Evolutionary conservation across 2,888 invertebrate species (phyloP), one percentile per base, ranked within the genome.

Genomic region (Brachyptera putata): DNA sequence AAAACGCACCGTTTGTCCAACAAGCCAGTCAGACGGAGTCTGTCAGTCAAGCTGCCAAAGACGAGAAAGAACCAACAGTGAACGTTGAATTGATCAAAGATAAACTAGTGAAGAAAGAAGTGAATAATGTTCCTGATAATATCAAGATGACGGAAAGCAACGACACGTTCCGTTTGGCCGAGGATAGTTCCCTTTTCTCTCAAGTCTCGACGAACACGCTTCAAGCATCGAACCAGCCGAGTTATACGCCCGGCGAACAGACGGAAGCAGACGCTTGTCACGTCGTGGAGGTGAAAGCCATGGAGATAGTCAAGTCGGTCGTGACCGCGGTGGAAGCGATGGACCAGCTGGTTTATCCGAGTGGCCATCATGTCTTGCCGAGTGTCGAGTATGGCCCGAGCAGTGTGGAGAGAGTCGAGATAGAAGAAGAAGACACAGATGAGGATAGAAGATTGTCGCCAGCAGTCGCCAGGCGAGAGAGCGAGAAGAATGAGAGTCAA

Each of bases 241-340:
- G 9, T 7, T 39, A 30, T 37, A 24, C 25, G 46, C 21, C 57
- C 24, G 24, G 37, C 24, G 50, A 62, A 39, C 53, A 58, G 18
- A 26, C 66, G 11, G 68, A 70, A 57, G 65, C 68, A 46, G 74
- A 72, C 66, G 74, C 78, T 4, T 80, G 81, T 56, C 82, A 80
- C 66, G 77, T 86, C 65, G 88, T 88, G 13, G 87, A 83, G 68
- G 81, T 89, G 1, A 83, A 79, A 64, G 86, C 83, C 69, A 83
- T 79, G 69, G 87, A 88, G 72, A 84, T 89, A 55, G 74, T 83
- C 1, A 84, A 85, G 70, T 81, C 84, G 14, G 79, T 82, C 61
- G 83, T 86, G 65, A 76, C 79, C 3, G 76, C 76, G 13, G 73
- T 72, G 60, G 72, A 72, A 60, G 69, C 70, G 21, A 68, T 72